Base-by-base conservation (phyloP, 92 coral and sea anemone species). In the Pocillopora meandrina region DNA sequence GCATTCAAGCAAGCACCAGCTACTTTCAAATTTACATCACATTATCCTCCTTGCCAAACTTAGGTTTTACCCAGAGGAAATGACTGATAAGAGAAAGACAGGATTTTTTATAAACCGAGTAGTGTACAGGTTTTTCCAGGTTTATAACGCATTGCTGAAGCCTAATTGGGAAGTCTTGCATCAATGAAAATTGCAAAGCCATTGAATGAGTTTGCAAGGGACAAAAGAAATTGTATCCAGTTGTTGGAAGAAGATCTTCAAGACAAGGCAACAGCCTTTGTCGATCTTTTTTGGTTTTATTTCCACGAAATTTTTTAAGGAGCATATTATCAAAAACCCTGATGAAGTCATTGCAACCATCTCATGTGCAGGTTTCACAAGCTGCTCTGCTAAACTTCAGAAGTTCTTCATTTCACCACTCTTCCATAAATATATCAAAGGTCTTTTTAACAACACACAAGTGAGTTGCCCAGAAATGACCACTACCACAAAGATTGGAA, bases 301-400 rank as follows among this genome's bases (percentile, higher is more conserved):
- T 58, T 58, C 12, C 61, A 58, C 1, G 61, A 58, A 58, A 58
- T 58, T 10, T 58, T 58, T 58, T 58, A 58, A 58, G 1, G 61
- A 58, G 12, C 16, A 58, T 58, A 15, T 58, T 58, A 58, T 58
- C 16, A 15, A 58, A 58, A 58, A 58, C 16, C 61, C 61, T 10
- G 61, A 58, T 15, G 16, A 58, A 58, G 61, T 10, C 16, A 15
- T 58, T 58, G 49, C 71, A 10, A 81, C 69, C 59, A 81, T 70
- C 34, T 33, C 85, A 18, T 56, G 78, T 1, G 65, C 9, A 1
- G 85, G 78, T 1, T 81, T 81, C 52, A 81, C 85, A 14, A 55
- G 77, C 11, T 69, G 69, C 63, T 57, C 78, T 5, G 69, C 65
- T 1, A 81, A 60, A 23, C 58, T 81, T 17, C 78, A 81, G 36